Base-by-base conservation (phyloP, 2,797 vertebrate genomes). In the Danio aesculapii region DNA sequence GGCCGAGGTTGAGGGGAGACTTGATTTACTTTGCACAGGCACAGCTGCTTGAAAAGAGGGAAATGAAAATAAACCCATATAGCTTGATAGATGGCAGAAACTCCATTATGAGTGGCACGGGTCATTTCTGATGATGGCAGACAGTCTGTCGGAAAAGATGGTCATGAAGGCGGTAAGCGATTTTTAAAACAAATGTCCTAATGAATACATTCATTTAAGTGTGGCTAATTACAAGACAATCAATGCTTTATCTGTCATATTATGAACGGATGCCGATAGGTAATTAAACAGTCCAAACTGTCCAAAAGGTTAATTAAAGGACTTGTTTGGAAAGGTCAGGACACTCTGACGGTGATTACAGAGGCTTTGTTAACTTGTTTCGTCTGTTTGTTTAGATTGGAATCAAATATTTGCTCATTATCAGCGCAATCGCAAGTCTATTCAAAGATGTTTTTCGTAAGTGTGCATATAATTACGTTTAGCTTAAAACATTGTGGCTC, bases 301-400 rank as follows among this genome's bases (percentile, higher is more conserved):
- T 64, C 72, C 50, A 64, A 83, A 76, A 81, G 77, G 73, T 77
- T 80, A 81, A 84, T 82, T 82, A 82, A 80, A 68, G 67, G 67
- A 58, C 74, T 83, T 69, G 70, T 46, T 58, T 49, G 3, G 44
- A 84, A 86, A 80, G 82, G 62, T 86, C 72, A 75, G 46, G 57
- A 70, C 47, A 70, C 64, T 47, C 77, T 82, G 73, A 83, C 44
- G 39, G 6, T 69, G 62, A 70, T 50, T 70, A 44, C 49, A 21
- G 52, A 81, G 46, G 53, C 44, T 58, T 59, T 68, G 62, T 43
- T 75, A 30, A 67, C 53, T 74, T 21, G 6, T 41, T 58, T 52
- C 1, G 5, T 61, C 30, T 61, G 44, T 14, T 50, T 43, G 19
- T 57, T 21, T 13, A 44, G 66, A 79, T 52, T 61, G 44, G 44